Conservation (phyloP, 2,888 invertebrate genomes). For the Caenorhabditis zanzibari region DNA sequence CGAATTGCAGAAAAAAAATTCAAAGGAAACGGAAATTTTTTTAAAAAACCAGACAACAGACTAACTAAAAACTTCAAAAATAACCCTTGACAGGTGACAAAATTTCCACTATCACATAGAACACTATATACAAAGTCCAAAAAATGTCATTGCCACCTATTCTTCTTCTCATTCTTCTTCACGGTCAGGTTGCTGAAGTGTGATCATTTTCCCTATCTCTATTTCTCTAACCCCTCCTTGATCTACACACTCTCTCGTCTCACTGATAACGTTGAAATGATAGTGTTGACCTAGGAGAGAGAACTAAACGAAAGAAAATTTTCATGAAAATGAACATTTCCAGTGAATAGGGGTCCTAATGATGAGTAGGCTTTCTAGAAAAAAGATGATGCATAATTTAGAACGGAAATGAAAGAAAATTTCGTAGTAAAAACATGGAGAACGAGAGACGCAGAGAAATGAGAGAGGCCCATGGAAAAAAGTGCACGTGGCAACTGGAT, state of each 20-base stretch:
- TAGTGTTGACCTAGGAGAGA: not conserved
- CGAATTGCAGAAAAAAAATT: no score
- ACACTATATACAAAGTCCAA: slow-evolving; percentile 26
- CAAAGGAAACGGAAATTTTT: no score
- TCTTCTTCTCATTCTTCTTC: not conserved
- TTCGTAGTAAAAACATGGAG: slow-evolving; percentile 10
- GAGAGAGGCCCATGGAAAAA: slow-evolving; percentile 22
- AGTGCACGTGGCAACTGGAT: slow-evolving; percentile 49
- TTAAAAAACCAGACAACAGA: no score
- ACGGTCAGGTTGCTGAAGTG: slow-evolving; percentile 29
- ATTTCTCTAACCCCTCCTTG: slow-evolving; percentile 8
- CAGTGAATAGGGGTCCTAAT: not conserved
- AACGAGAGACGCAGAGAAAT: slow-evolving; percentile 21
- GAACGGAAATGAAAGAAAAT: slow-evolving; percentile 9
- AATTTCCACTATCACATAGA: slow-evolving; percentile 16
- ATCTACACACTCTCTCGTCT: slow-evolving; percentile 14
- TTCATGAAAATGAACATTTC: not conserved
- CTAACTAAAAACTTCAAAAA: no score
- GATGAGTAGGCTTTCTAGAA: slow-evolving; percentile 4
- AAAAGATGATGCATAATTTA: slow-evolving; percentile 32
- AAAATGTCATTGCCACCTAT: slow-evolving; percentile 6
- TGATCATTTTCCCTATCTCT: slow-evolving; percentile 18
- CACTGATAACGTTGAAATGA: slow-evolving; percentile 19
- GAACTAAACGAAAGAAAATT: not conserved
- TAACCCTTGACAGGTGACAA: no score